Conservation (phyloP, 2,797 vertebrate species). For the Anniella stebbinsi region DNA sequence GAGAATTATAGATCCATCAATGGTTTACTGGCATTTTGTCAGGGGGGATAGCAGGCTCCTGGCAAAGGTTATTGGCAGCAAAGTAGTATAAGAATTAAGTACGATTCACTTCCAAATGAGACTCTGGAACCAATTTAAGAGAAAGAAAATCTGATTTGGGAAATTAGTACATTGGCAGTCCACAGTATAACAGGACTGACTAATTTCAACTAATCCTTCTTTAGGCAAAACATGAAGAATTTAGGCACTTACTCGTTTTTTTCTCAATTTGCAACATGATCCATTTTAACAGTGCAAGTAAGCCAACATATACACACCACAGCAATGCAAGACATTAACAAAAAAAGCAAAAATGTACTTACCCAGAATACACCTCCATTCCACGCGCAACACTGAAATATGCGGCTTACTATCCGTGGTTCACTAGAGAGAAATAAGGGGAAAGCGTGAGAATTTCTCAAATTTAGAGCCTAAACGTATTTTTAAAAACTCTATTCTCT, state of each 20-base stretch:
- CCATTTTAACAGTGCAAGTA: not conserved
- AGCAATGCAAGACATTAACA: not conserved
- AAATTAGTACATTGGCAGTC: not conserved
- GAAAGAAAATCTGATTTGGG: not conserved
- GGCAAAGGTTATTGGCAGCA: not conserved
- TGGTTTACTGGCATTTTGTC: not conserved
- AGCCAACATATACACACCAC: not conserved
- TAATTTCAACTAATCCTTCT: rapidly evolving
- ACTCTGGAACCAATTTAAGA: not conserved
- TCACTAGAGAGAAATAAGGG: constrained; percentile 82
- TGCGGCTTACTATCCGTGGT: constrained; percentile 93
- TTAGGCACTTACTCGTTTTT: not conserved
- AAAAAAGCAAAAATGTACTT: constrained; percentile 40
- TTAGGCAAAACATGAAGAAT: rapidly evolving
- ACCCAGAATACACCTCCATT: constrained; percentile 99
- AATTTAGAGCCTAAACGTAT: not conserved
- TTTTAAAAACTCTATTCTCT: not conserved
- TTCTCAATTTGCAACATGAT: not conserved
- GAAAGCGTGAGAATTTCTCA: not conserved
- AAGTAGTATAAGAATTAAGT: not conserved
- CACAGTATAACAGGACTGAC: not conserved
- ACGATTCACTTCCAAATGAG: not conserved
- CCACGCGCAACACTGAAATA: constrained; percentile 98
- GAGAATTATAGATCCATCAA: not conserved
- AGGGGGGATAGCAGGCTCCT: not conserved